Evolutionary conservation across 2,888 invertebrate species (phyloP), one percentile per base, ranked within the genome.

Genomic region (Yponomeuta malinellus): DNA sequence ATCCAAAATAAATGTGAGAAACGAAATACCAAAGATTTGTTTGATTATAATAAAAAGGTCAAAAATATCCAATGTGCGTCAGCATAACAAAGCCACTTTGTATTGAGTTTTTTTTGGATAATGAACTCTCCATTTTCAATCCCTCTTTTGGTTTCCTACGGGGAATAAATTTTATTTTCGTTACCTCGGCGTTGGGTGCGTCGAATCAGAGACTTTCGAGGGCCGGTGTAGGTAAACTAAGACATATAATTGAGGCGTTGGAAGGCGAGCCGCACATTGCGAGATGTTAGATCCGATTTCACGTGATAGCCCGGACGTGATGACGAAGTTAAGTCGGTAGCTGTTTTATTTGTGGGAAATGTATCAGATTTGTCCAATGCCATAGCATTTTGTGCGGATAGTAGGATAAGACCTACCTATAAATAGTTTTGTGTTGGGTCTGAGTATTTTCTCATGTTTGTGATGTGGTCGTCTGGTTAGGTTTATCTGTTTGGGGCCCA

Each of bases 81-180:
- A 59, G 52, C 63, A 63, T 63, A 63, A 66, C 66, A 66, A 66
- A 33, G 66, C 66, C 66, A 33, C 31, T 33, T 66, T 15, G 5
- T 66, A 66, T 66, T 66, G 66, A 37, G 67, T 1, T 33, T 33
- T n/a, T 67, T 33, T 43, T 43, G 31, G 31, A 67, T 67, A 67
- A 67, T 67, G 67, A 67, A 15, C 72, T 59, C 70, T 65, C 67
- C 69, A 70, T 73, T 70, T 64, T 33, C 31, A 68, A 72, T 73
- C 72, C 73, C 68, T 73, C 68, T 72, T 68, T 72, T 43, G 71
- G 31, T 48, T 71, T 70, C 67, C 70, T 68, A 63, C 63, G 71
- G 72, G 68, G 65, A 71, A 72, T 73, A 73, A 73, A 72, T 73
- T 73, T 70, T 64, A 70, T 72, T 72, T 73, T 71, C 67, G 66